Evolutionary conservation across 2,888 invertebrate genomes (phyloP).

Genomic region (Drosophila mulleri): DNA sequence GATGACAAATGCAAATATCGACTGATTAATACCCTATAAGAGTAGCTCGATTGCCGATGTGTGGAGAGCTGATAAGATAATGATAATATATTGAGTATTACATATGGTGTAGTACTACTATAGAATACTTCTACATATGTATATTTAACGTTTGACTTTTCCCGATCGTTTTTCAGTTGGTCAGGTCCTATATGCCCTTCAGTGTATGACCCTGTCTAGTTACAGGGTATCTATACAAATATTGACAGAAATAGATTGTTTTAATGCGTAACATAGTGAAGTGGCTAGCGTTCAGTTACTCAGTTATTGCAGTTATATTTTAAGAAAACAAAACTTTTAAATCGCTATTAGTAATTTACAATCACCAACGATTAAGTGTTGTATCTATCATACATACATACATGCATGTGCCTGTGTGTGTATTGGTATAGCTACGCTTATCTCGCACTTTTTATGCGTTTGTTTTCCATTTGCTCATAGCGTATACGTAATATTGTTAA

Average conservation of each 20-base stretch:
- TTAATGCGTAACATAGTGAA: conserved; percentile 11
- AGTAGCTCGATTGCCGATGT: not conserved
- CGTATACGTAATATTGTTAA: conserved; percentile 20
- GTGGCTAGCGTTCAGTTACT: conserved; percentile 1
- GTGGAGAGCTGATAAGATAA: not conserved
- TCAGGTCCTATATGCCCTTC: too few relatives aligned
- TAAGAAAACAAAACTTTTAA: conserved; percentile 12
- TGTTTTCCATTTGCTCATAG: not conserved
- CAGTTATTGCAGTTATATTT: conserved; percentile 13
- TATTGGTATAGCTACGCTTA: not conserved
- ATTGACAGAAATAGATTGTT: conserved; percentile 1
- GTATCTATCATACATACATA: not conserved
- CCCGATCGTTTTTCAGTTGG: not conserved
- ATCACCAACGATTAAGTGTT: conserved; percentile 14
- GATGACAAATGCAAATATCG: conserved; percentile 1
- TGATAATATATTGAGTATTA: not conserved
- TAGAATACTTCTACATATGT: not conserved
- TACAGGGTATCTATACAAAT: conserved; percentile 11
- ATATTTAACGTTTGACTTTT: not conserved
- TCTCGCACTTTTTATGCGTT: not conserved
- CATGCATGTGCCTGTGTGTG: not conserved
- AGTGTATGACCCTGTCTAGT: not conserved
- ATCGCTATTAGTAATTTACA: conserved; percentile 14
- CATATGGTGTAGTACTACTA: not conserved
- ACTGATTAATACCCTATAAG: conserved; percentile 15